These are phyloP conservation scores for Tipula confusa DNA, from an alignment of 2,888 invertebrate species.

Conservation along the genomic window DNA sequence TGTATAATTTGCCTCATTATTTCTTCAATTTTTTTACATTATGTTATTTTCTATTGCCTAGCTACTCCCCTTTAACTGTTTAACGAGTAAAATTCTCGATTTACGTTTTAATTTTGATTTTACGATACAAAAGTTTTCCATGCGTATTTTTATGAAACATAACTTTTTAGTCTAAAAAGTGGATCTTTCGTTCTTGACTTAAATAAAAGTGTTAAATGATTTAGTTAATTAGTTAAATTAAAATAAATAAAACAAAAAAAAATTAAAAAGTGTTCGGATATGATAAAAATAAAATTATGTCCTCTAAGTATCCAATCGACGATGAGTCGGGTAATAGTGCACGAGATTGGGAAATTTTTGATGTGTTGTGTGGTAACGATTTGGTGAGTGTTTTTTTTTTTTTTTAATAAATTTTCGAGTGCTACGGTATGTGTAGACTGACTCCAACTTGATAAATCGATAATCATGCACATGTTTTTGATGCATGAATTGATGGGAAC, in stretches of 20 bases:
- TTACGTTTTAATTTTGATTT: slow-evolving; percentile 7
- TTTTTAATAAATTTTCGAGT: background rate
- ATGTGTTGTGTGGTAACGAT: slow-evolving; percentile 56
- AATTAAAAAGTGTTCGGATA: background rate
- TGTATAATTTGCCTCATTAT: background rate
- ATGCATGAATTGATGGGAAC: background rate
- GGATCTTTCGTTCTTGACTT: background rate
- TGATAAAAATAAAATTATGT: background rate
- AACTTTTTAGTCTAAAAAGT: background rate
- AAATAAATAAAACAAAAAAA: background rate
- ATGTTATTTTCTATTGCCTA: background rate
- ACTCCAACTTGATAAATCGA: background rate
- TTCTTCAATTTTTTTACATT: background rate
- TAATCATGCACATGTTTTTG: background rate
- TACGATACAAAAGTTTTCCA: background rate
- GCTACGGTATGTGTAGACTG: background rate
- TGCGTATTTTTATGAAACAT: background rate
- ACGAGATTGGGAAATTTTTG: slow-evolving; percentile 72
- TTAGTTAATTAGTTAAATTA: background rate
- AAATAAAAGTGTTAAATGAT: background rate
- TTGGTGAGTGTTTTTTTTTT: slow-evolving; percentile 32
- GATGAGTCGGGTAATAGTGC: slow-evolving; percentile 50
- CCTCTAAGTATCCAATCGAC: slow-evolving; percentile 26
- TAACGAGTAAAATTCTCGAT: background rate
- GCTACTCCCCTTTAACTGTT: background rate